phyloP scores from a whole-genome alignment of 2,888 invertebrate species.

The Biston stratarius region DNA sequence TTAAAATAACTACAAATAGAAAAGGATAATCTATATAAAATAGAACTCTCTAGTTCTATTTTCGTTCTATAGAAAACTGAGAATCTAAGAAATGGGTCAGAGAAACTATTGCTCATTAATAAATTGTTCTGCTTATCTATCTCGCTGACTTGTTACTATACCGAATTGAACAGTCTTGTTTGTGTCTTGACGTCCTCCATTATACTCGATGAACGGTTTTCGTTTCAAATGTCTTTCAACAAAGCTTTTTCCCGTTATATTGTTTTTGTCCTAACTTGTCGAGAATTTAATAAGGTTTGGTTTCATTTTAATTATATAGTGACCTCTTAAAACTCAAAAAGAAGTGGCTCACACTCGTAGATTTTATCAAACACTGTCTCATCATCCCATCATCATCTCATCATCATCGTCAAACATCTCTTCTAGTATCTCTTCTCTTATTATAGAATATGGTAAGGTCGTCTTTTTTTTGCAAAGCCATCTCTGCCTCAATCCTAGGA shows the following conservation, averaged over 20 bases:
- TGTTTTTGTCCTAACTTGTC: constrained; percentile 7
- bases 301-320: constrained; percentile 2
- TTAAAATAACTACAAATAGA: neutral
- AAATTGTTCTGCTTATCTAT: constrained; percentile 23
- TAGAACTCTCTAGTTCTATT: no score
- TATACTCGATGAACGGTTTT: constrained; percentile 19
- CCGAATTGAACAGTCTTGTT: constrained; percentile 12
- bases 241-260: constrained; percentile 5
- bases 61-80: constrained; percentile 26
- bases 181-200: constrained; percentile 14
- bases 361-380: neutral
- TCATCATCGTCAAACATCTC: no score
- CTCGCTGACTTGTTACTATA: constrained; percentile 22
- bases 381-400: no score
- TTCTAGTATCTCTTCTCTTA: no score
- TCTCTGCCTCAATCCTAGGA: no score
- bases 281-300: neutral
- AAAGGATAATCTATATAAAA: constrained; percentile 2
- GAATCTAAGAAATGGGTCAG: constrained; percentile 20
- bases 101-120: constrained; percentile 33
- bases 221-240: constrained; percentile 8
- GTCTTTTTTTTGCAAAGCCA: no score
- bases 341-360: neutral
- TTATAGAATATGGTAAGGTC: no score
- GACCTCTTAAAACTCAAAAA: neutral